Base-by-base conservation (phyloP, 2,888 invertebrate species). In the Patella pellucida region DNA sequence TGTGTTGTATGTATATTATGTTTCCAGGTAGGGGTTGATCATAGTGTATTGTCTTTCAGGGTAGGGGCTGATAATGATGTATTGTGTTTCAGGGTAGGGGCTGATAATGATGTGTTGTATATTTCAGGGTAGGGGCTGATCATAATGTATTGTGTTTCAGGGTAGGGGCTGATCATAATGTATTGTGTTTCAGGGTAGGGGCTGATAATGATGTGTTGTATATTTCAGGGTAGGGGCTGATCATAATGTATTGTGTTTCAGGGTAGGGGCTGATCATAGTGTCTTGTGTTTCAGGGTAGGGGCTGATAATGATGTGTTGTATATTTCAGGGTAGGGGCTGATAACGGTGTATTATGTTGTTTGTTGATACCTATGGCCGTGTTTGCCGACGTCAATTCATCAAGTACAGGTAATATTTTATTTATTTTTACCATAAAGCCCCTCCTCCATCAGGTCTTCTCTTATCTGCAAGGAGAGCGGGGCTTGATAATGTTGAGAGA, bases 261-360 rank as follows among this genome's bases (percentile, higher is more conserved):
- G n/a, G n/a, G n/a, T n/a, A n/a, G n/a, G n/a, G n/a, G n/a, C n/a
- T n/a, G n/a, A n/a, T n/a, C n/a, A n/a, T n/a, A n/a, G n/a, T n/a
- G n/a, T n/a, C n/a, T 14, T 41, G 16, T 50, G 3, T 41, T 72
- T 56, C 54, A 72, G 72, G 31, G 31, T 31, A 27, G 72, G 72
- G 12, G 50, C 50, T n/a, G 75, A 76, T 68, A 16, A 52, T 62
- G 78, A 77, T 5, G 23, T 78, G 76, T 52, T 69, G 31, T 50
- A 7, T 51, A 2, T 50, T 72, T 56, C 54, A 72, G 72, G 41
- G 31, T 31, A 31, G 72, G 72, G 12, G 52, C 52, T n/a, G 75
- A 79, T 68, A 16, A 52, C 62, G 80, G 80, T 9, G 31, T 80
- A 1, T 78, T 78, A 74, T 78, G 76, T 52, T 74, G 75, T 74